Conservation (phyloP, 2,888 invertebrate genomes). For the Thysanoteuthis rhombus region DNA sequence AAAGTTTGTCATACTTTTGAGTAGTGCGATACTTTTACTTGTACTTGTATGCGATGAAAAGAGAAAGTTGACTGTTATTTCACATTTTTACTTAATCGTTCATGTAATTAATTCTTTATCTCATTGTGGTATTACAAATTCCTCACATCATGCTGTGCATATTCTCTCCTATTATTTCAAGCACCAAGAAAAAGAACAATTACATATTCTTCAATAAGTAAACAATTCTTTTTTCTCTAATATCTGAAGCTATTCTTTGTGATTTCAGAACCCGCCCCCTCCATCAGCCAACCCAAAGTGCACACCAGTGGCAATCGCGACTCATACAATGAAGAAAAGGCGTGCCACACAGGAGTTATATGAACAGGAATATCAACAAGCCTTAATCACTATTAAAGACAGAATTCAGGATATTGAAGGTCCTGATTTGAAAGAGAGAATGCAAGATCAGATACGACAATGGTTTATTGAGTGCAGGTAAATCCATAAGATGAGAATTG, state of each 20-base stretch:
- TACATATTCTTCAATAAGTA: background rate
- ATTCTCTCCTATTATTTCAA: too few relatives aligned
- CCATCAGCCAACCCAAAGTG: constrained; percentile 56
- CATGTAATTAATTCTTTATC: too few relatives aligned
- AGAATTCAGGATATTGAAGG: constrained; percentile 79
- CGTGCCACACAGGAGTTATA: constrained; percentile 77
- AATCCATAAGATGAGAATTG: background rate
- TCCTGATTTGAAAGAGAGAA: constrained; percentile 83
- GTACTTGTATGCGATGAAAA: too few relatives aligned
- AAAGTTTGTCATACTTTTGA: too few relatives aligned
- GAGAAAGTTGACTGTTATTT: too few relatives aligned
- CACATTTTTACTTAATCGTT: too few relatives aligned
- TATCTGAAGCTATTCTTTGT: background rate
- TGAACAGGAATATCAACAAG: constrained; percentile 77
- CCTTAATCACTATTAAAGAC: constrained; percentile 72
- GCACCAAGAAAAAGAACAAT: background rate
- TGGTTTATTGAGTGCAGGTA: constrained; percentile 86
- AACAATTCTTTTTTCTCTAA: background rate
- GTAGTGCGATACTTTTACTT: too few relatives aligned
- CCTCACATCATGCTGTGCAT: too few relatives aligned
- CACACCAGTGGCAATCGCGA: constrained; percentile 57
- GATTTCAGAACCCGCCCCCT: constrained; percentile 52
- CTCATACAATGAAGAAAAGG: constrained; percentile 68
- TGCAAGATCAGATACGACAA: constrained; percentile 85
- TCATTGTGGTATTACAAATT: too few relatives aligned